Conservation (phyloP, 2,888 invertebrate genomes). For the Brachynemurus nebulosus region DNA sequence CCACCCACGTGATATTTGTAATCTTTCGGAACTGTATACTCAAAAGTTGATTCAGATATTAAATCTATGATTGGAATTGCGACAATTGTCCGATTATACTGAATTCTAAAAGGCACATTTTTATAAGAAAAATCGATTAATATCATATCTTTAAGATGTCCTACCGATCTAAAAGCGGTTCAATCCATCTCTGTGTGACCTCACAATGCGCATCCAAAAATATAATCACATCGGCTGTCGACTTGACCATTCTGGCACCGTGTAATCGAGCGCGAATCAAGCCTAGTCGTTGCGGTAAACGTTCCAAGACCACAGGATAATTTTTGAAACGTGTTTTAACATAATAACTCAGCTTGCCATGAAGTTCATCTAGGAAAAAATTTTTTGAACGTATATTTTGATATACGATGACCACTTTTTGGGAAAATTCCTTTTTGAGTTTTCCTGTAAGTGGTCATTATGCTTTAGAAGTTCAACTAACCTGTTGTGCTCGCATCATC, state of each 20-base stretch:
- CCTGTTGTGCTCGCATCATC: slow-evolving; percentile 80
- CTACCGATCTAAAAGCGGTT: slow-evolving; percentile 69
- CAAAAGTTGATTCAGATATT: slow-evolving; percentile 68
- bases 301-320: slow-evolving; percentile 54
- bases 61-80: slow-evolving; percentile 92
- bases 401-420: no score
- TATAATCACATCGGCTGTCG: slow-evolving; percentile 58
- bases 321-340: slow-evolving; percentile 54
- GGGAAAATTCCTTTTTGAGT: no score
- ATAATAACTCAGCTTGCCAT: slow-evolving; percentile 67
- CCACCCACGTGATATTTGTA: slow-evolving; percentile 37
- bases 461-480: no score
- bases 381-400: neutral
- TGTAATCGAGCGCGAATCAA: slow-evolving; percentile 80
- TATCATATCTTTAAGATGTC: neutral
- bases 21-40: slow-evolving; percentile 46
- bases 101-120: slow-evolving; percentile 41
- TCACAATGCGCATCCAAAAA: slow-evolving; percentile 92
- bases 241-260: slow-evolving; percentile 64
- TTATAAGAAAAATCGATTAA: no score
- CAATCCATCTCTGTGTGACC: slow-evolving; percentile 65
- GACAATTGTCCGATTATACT: slow-evolving; percentile 63
- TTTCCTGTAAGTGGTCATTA: no score
- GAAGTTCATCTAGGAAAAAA: slow-evolving; percentile 43
- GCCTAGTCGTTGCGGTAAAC: slow-evolving; percentile 63